Base-by-base conservation (phyloP, 2,888 invertebrate species). In the Punctoribates punctum region DNA sequence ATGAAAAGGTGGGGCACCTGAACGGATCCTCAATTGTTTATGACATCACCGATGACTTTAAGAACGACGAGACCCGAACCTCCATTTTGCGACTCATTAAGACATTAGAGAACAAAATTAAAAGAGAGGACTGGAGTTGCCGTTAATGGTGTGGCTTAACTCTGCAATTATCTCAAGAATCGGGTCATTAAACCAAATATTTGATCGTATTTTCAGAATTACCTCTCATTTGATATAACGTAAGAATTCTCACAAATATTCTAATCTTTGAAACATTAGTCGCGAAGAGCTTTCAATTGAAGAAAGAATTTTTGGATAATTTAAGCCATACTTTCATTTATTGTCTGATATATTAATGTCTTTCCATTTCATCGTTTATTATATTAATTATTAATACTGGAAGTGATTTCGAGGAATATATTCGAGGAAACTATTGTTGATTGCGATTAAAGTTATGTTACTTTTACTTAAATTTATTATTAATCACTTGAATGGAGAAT, bases 11-110 rank as follows among this genome's bases (percentile, higher is more conserved):
- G 20, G 34, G 65, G 6, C 65, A 67, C n/a, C 20, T 67, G 15
- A 67, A 67, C 65, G 65, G 65, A 17, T 67, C 65, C 1, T 67
- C 65, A 17, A 67, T 67, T 67, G 65, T 67, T 38, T 67, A 34
- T n/a, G 65, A 67, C 20, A 67, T 38, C 9, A 67, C 34, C n/a
- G 17, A 38, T n/a, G 65, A 34, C 20, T 62, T 62, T 9, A 67
- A 34, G 17, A 15, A 1, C 13, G 65, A 67, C 38, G 65, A 67
- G 38, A 67, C 65, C 20, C 29, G 65, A 67, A 34, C 15, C 17
- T 8, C 6, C 11, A 34, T 67, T 34, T 9, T 67, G 5, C 1
- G 15, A 3, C 1, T 67, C 1, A 67, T 67, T 13, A 38, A 29
- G 11, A 38, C 13, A 13, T 29, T 34, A 9, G 34, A 34, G n/a